Base-by-base conservation (phyloP, 2,113 vertebrate species). In the Neodon shergylaensis region DNA sequence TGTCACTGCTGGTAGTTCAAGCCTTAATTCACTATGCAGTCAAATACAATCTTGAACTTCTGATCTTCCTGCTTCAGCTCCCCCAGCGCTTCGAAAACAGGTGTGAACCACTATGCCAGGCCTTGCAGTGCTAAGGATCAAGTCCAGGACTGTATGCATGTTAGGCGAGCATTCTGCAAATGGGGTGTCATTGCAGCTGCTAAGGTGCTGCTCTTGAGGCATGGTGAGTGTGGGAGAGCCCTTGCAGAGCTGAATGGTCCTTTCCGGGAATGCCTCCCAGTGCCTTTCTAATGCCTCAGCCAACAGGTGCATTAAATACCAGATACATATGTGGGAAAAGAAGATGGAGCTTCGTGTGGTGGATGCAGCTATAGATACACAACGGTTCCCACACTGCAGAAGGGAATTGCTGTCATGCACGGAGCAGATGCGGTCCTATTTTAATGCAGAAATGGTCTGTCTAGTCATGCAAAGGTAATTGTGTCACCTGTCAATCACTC, bases 401-500 rank as follows among this genome's bases (percentile, higher is more conserved):
- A 78, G 24, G 54, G 63, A 84, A 76, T 16, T 49, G 6, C 79
- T 17, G 1, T 49, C 72, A 33, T 58, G 81, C 61, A 49, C 0
- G 9, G n/a, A 76, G 88, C 84, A 92, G 88, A 92, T 90, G 36
- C 21, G 28, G 76, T n/a, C 86, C 70, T 24, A 79, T 96, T 94
- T 94, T 82, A 96, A 94, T 86, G 96, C 78, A n/a, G 72, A 94
- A 90, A 82, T 0, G 0, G 72, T 76, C 54, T 92, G 72, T 47
- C 52, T 68, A 79, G 84, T 47, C 90, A 92, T 39, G 94, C 94
- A 94, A 65, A 97, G 54, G 93, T 92, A 97, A 95, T 81, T 89
- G 86, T 22, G 77, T 84, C 85, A 86, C 96, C 76, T 96, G 97
- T 95, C 97, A 96, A 49, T 97, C 90, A 97, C 65, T 44, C 13